Percentiles rank a stretch among this genome's conserved stretches.
These are phyloP conservation scores for Tetragonula carbonaria DNA, from an alignment of 2,888 invertebrate species.

Conservation along the genomic window DNA sequence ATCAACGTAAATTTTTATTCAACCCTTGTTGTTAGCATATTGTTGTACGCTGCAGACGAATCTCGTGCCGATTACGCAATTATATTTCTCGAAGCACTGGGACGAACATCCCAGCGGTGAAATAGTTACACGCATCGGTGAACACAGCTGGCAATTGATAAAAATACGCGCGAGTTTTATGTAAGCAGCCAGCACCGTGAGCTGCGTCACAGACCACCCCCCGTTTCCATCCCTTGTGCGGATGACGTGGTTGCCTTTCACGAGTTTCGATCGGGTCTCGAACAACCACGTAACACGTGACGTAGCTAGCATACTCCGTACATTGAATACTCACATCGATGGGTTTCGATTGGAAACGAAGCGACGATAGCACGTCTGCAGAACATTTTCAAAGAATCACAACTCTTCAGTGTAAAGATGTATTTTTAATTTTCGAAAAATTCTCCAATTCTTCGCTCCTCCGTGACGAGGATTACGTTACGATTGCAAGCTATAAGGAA, in stretches of 20 bases:
- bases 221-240: neutral
- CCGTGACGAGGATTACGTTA: too few relatives aligned
- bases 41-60: neutral
- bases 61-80: neutral
- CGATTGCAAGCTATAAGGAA: too few relatives aligned
- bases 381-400: too few relatives aligned
- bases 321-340: neutral
- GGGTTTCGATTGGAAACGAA: neutral
- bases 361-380: too few relatives aligned
- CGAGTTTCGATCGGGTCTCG: neutral
- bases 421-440: too few relatives aligned
- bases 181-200: neutral
- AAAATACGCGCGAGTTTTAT: constrained; percentile 17
- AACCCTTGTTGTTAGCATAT: too few relatives aligned
- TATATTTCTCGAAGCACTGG: neutral
- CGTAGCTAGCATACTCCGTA: neutral
- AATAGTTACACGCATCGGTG: constrained; percentile 16
- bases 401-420: too few relatives aligned
- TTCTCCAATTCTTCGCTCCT: too few relatives aligned
- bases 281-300: neutral
- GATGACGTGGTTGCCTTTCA: neutral
- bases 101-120: neutral
- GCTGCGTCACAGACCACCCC: neutral
- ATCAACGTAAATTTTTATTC: too few relatives aligned
- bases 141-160: constrained; percentile 6